These are phyloP conservation scores for Drosophila pallidifrons DNA, from an alignment of 1,140 invertebrate genomes.

Conservation along the genomic window DNA sequence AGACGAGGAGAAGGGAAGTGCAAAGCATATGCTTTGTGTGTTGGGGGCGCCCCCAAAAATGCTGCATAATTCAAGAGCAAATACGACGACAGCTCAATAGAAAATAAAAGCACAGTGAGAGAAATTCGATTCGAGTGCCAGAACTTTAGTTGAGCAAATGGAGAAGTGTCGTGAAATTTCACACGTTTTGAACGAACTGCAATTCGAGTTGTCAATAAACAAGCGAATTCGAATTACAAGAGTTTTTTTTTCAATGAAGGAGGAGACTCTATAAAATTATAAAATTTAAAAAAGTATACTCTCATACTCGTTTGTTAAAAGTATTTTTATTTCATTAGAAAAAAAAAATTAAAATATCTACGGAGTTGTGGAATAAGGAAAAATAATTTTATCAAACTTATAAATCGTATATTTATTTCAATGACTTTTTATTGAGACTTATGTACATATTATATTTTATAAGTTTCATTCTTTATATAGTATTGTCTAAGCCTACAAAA, in stretches of 20 bases:
- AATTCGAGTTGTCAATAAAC: not conserved
- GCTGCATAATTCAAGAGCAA: conserved; percentile 73
- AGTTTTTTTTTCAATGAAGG: not conserved
- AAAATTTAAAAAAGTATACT: too few relatives aligned
- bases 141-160: not conserved
- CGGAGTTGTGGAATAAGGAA: too few relatives aligned
- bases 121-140: conserved; percentile 14
- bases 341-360: too few relatives aligned
- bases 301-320: too few relatives aligned
- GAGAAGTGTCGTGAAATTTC: conserved; percentile 18
- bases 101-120: conserved; percentile 21
- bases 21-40: not conserved
- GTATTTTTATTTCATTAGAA: too few relatives aligned
- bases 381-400: too few relatives aligned
- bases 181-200: not conserved
- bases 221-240: not conserved
- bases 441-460: too few relatives aligned
- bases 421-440: too few relatives aligned
- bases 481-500: too few relatives aligned
- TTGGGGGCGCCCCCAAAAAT: conserved; percentile 25
- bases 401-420: too few relatives aligned
- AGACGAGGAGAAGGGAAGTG: not conserved
- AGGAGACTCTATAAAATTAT: too few relatives aligned
- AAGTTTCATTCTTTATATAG: too few relatives aligned
- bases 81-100: conserved; percentile 51